These are phyloP conservation scores for Upupa epops DNA, from an alignment of 2,113 vertebrate species.

Conservation along the genomic window DNA sequence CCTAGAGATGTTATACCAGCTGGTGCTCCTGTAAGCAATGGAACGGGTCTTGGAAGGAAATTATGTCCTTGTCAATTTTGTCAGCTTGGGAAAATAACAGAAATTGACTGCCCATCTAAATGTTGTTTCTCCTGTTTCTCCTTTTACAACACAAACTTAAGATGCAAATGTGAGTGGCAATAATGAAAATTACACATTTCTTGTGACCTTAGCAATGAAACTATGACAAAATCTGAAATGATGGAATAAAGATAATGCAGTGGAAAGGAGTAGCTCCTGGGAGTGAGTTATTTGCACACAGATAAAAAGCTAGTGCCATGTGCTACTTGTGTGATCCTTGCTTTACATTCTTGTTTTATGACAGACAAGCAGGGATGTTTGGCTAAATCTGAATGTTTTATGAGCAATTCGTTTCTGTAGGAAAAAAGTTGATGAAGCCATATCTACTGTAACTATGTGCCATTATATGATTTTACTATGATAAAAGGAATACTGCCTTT, in stretches of 20 bases:
- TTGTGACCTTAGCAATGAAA: not conserved
- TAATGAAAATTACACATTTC: not conserved
- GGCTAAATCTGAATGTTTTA: not conserved
- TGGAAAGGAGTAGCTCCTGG: not conserved
- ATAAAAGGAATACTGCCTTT: not conserved
- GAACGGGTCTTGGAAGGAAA: not conserved
- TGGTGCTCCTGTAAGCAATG: not conserved
- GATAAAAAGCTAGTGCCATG: not conserved
- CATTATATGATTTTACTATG: not conserved
- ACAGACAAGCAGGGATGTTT: not conserved
- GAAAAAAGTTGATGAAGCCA: not conserved
- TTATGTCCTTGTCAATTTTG: not conserved
- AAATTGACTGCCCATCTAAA: rapidly evolving
- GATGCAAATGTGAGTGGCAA: not conserved
- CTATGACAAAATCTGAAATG: not conserved
- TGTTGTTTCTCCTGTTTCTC: not conserved
- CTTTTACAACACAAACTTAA: not conserved
- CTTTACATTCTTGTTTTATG: not conserved
- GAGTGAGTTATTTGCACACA: not conserved
- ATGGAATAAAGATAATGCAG: not conserved
- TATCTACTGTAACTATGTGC: not conserved
- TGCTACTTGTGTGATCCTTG: not conserved
- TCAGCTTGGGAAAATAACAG: not conserved
- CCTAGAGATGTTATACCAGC: not conserved
- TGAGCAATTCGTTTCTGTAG: not conserved